Evolutionary conservation across 2,888 invertebrate genomes (phyloP).

Genomic region (Taenaris catops): DNA sequence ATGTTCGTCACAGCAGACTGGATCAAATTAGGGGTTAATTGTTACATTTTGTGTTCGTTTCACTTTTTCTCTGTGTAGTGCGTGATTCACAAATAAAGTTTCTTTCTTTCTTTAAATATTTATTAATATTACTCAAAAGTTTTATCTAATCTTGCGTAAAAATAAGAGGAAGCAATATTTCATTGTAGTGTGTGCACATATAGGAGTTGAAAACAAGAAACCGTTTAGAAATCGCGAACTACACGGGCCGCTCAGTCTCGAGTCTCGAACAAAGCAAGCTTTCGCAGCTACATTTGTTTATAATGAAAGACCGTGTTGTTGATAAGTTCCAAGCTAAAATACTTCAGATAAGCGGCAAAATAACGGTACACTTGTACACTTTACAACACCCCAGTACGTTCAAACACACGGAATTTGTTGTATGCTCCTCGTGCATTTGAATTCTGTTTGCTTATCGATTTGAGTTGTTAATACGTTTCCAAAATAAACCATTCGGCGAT

Average conservation of each 20-base stretch:
- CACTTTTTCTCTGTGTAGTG: no score
- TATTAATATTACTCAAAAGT: no score
- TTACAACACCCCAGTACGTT: slow-evolving; percentile 30
- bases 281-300: slow-evolving; percentile 19
- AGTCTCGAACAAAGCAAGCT: slow-evolving; percentile 16
- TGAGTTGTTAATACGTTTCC: slow-evolving; percentile 14
- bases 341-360: slow-evolving; percentile 38
- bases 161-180: no score
- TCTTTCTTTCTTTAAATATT: no score
- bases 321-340: slow-evolving; percentile 33
- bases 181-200: background rate
- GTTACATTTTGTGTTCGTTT: no score
- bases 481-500: slow-evolving; percentile 10
- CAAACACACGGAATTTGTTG: slow-evolving; percentile 36
- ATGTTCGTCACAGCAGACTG: no score
- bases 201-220: slow-evolving; percentile 9
- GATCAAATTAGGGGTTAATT: no score
- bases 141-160: no score
- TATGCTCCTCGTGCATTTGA: slow-evolving; percentile 28
- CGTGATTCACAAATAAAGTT: no score
- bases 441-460: slow-evolving; percentile 25
- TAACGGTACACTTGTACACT: slow-evolving; percentile 36
- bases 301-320: slow-evolving; percentile 25
- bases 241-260: background rate
- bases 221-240: slow-evolving; percentile 13